Evolutionary conservation across 2,797 vertebrate species (phyloP), one percentile per base, ranked within the genome.

Genomic region (Steatocranus sp.): DNA sequence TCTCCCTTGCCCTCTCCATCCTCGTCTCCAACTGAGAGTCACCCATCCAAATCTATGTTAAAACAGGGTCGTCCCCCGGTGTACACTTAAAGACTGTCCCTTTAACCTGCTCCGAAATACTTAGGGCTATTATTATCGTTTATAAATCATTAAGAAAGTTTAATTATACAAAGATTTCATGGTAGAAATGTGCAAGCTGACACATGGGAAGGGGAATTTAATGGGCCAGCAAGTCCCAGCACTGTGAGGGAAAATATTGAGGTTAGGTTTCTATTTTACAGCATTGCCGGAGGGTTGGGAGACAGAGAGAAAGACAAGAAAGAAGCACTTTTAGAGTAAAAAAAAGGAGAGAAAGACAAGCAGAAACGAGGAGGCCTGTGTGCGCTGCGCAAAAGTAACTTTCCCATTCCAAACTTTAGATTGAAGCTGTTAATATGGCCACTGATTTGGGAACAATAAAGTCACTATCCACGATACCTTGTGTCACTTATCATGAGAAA

Each of bases 131-230:
- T 97, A 96, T 96, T 96, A 95, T 96, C 95, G 95, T 96, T 96
- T 96, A 96, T 97, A 97, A 96, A 97, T 97, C 96, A 97, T 97
- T 96, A 96, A 96, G 96, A 96, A 96, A 95, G 95, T 96, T 96
- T 96, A 96, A 97, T 97, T 96, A 97, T 96, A 96, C 89, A 77
- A 93, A 95, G 90, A 95, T 96, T 95, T 96, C 94, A 95, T 93
- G 94, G 96, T 94, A 95, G 94, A 97, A 96, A 94, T 95, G 93
- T 96, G 94, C 94, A 94, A 95, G 95, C 93, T 94, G 96, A 95
- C 96, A 96, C 96, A 95, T 94, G 96, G 96, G 96, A 96, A 95
- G 94, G 92, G 92, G 91, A 95, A 96, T 97, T 96, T 96, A 96
- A 97, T 97, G 96, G 96, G 95, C 95, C 96, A 96, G 95, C 92